phyloP scores from a whole-genome alignment of 2,113 vertebrate genomes.

The Pelobates fuscus region DNA sequence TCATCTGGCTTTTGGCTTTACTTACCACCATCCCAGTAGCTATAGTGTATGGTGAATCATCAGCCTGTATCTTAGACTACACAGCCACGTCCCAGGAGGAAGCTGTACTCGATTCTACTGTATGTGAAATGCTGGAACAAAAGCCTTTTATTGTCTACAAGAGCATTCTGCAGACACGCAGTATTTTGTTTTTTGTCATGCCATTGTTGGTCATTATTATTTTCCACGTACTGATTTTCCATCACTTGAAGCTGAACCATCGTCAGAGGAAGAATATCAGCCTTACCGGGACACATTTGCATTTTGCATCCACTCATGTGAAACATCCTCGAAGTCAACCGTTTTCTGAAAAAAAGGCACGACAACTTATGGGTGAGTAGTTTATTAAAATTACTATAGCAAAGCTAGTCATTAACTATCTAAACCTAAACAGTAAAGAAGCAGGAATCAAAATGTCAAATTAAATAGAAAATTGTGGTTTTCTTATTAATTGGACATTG shows the following conservation, averaged over 20 bases:
- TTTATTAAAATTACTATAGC: not conserved
- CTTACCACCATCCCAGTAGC: conserved; percentile 68
- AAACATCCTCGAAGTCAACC: conserved; percentile 63
- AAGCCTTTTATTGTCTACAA: conserved; percentile 69
- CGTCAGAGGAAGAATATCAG: conserved; percentile 67
- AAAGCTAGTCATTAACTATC: no score
- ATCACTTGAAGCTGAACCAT: conserved; percentile 63
- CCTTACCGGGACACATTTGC: conserved; percentile 55
- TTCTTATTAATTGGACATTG: no score
- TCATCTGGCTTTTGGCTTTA: conserved; percentile 68
- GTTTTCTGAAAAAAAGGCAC: conserved; percentile 67
- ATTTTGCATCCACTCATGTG: conserved; percentile 52
- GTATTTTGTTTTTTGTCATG: conserved; percentile 69
- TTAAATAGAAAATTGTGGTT: no score
- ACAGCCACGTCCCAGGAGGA: conserved; percentile 61
- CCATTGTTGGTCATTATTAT: conserved; percentile 65
- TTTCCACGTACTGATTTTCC: conserved; percentile 71
- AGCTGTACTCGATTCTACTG: conserved; percentile 67
- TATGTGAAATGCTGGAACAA: conserved; percentile 73
- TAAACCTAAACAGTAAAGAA: no score
- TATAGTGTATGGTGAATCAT: conserved; percentile 68
- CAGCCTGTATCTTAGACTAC: conserved; percentile 71
- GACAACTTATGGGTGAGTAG: conserved; percentile 72
- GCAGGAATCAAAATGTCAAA: no score
- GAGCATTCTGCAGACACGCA: conserved; percentile 66